Conservation (phyloP, 37 sponge, comb jelly and placozoan species). For the Aplysina aerophoba region DNA sequence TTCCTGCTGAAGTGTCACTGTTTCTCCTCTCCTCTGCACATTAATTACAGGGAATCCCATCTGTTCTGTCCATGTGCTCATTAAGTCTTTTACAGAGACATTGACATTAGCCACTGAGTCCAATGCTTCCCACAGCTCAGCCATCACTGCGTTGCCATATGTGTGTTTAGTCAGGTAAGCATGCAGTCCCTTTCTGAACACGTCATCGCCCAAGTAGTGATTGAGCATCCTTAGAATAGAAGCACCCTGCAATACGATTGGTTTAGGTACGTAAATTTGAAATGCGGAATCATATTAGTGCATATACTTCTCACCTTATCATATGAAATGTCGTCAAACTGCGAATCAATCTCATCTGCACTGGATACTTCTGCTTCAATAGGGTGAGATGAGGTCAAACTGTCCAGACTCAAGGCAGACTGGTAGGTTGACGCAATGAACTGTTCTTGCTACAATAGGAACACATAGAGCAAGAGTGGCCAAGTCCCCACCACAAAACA, state of each 20-base stretch:
- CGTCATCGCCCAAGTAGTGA: constrained; percentile 54
- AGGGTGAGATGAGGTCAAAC: constrained; percentile 4
- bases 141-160: constrained; percentile 76
- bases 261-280: constrained; percentile 17
- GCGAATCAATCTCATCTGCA: constrained; percentile 84
- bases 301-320: constrained; percentile 70
- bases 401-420: constrained; percentile 25
- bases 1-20: constrained; percentile 41
- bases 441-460: constrained; percentile 4
- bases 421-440: constrained; percentile 12
- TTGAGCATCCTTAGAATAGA: constrained; percentile 79
- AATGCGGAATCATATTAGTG: background rate
- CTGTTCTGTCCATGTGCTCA: constrained; percentile 93
- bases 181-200: constrained; percentile 61
- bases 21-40: constrained; percentile 7
- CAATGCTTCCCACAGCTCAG: constrained; percentile 78
- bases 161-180: constrained; percentile 61
- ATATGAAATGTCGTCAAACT: constrained; percentile 97
- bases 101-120: background rate
- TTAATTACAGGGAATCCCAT: constrained; percentile 83
- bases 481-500: too few species aligned
- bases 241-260: constrained; percentile 65
- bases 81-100: constrained; percentile 49
- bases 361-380: constrained; percentile 43
- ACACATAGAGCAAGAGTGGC: too few species aligned